Conservation (phyloP, 2,113 vertebrate species). For the Cyprinus carpio region DNA sequence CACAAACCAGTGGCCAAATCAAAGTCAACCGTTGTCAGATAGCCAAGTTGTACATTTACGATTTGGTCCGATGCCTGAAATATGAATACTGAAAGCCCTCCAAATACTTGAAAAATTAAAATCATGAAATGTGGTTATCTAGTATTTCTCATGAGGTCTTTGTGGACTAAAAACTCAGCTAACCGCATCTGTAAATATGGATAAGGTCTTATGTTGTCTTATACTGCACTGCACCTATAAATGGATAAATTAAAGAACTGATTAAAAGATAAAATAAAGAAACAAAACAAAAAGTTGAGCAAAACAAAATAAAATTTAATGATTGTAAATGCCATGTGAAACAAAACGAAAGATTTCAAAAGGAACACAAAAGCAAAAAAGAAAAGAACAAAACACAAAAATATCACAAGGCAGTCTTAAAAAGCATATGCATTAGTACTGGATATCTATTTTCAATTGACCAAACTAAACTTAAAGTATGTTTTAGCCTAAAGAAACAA, state of each 20-base stretch:
- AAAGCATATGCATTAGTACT: conserved; percentile 82
- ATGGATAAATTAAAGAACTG: conserved; percentile 47
- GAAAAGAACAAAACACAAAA: conserved; percentile 85
- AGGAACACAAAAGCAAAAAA: conserved; percentile 83
- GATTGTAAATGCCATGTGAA: conserved; percentile 90
- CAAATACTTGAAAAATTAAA: not conserved
- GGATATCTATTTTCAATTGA: conserved; percentile 65
- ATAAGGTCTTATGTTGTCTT: not conserved
- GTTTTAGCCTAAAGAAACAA: conserved; percentile 40
- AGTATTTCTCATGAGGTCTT: not conserved
- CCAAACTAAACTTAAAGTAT: conserved; percentile 46
- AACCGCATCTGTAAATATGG: not conserved
- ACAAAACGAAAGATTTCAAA: conserved; percentile 79
- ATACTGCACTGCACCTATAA: not conserved
- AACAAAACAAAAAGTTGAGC: conserved; percentile 93
- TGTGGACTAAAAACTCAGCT: not conserved
- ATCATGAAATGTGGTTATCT: not conserved
- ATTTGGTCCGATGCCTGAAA: conserved; percentile 18
- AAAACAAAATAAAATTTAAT: conserved; percentile 99
- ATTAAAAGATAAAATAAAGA: conserved; percentile 73
- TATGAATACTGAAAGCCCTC: not conserved
- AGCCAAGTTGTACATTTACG: not conserved
- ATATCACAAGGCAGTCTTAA: conserved; percentile 85
- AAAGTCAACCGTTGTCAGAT: not conserved
- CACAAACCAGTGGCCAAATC: not conserved